phyloP scores from a whole-genome alignment of 2,797 vertebrate genomes.

The Melanogrammus aeglefinus region DNA sequence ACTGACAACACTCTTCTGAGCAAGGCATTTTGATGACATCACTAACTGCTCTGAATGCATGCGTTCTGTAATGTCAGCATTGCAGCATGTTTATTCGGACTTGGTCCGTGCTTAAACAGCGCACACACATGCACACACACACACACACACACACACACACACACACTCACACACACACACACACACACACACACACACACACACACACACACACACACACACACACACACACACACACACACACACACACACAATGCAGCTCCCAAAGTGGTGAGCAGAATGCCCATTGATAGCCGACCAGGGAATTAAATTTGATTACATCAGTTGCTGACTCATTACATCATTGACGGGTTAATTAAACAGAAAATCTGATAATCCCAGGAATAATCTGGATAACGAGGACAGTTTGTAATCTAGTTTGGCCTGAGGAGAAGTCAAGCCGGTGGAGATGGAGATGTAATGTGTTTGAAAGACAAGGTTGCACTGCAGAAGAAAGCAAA shows the following conservation, averaged over 20 bases:
- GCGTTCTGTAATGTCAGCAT: constrained; percentile 49
- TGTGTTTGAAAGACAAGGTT: constrained; percentile 7
- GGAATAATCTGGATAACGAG: constrained; percentile 30
- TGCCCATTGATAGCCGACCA: neutral
- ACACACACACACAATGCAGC: no score
- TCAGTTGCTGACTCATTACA: neutral
- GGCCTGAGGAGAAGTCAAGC: constrained; percentile 12
- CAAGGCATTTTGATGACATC: constrained; percentile 56
- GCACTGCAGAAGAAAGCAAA: no score
- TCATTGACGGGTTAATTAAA: constrained; percentile 40
- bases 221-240: no score
- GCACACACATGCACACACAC: no score
- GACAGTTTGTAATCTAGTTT: constrained; percentile 38
- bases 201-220: no score
- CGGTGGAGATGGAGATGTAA: constrained; percentile 28
- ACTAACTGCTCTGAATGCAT: constrained; percentile 42
- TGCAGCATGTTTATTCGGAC: constrained; percentile 8
- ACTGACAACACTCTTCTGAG: constrained; percentile 30
- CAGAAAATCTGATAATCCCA: constrained; percentile 44
- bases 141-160: no score
- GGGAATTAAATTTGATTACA: neutral
- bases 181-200: no score
- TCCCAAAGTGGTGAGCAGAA: neutral
- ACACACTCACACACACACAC: no score
- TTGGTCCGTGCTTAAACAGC: no score